Evolutionary conservation across 2,113 vertebrate genomes (phyloP).

Genomic region (Rhipidura dahli): DNA sequence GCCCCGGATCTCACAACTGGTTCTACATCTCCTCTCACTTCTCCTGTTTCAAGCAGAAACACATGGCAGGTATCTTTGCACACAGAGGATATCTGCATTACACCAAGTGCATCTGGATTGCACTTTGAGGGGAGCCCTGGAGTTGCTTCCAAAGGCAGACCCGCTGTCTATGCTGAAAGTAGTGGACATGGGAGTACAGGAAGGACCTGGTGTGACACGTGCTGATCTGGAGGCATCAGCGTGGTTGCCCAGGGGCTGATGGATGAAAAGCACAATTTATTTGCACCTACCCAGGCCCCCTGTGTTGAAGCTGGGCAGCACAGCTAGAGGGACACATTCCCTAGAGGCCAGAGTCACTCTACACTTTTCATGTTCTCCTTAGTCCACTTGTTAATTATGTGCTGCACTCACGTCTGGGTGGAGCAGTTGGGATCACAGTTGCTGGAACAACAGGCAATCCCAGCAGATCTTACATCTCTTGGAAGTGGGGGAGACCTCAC

Average conservation of each 20-base stretch:
- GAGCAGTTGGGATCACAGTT: background rate
- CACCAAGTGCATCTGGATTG: background rate
- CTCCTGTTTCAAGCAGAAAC: conserved; percentile 14
- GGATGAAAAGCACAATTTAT: background rate
- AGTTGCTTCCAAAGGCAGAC: background rate
- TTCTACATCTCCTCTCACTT: conserved; percentile 8
- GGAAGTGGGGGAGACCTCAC: background rate
- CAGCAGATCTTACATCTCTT: background rate
- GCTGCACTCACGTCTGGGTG: background rate
- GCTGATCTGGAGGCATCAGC: background rate
- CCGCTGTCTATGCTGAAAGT: background rate
- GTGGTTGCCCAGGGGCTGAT: background rate
- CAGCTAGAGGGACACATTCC: background rate
- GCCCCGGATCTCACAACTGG: background rate
- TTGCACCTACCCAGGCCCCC: background rate
- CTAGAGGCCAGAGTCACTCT: fast-evolving
- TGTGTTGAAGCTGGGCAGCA: background rate
- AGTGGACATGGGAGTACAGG: background rate
- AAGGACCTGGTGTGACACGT: background rate
- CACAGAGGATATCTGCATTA: background rate
- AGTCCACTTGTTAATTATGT: background rate
- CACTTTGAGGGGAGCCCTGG: background rate
- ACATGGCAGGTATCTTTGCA: conserved; percentile 22
- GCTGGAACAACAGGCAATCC: fast-evolving
- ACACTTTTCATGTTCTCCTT: background rate